These are phyloP conservation scores for Pogonognathellus flavescens DNA, from an alignment of 1,140 invertebrate species.

Conservation along the genomic window DNA sequence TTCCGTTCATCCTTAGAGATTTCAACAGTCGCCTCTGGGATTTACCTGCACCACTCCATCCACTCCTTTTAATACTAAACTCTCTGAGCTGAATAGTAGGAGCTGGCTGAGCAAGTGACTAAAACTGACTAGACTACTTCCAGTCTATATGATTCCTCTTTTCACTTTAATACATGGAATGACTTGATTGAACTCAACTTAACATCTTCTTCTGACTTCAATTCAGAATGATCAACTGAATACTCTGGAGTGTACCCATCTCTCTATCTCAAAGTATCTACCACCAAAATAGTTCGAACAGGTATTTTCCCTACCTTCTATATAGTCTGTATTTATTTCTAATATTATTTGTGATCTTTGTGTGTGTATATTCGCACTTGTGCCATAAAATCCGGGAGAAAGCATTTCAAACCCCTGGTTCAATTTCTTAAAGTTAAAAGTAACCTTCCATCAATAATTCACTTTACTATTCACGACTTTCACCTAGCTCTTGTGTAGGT, in stretches of 20 bases:
- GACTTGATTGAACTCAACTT: slow-evolving; percentile 47
- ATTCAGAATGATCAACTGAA: slow-evolving; percentile 44
- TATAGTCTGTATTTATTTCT: too few species aligned
- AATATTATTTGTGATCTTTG: too few species aligned
- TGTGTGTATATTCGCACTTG: too few species aligned
- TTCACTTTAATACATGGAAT: slow-evolving; percentile 43
- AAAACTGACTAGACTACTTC: slow-evolving; percentile 33
- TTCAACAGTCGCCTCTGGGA: slow-evolving; percentile 57
- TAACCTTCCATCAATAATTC: too few species aligned
- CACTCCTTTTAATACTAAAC: slow-evolving; percentile 48
- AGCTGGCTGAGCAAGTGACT: slow-evolving; percentile 37
- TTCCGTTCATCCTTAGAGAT: slow-evolving; percentile 53
- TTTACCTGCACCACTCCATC: slow-evolving; percentile 48
- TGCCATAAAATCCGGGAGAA: neutral
- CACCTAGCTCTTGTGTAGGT: too few species aligned
- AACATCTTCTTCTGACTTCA: slow-evolving; percentile 47
- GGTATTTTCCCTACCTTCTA: neutral
- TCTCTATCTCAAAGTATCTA: neutral
- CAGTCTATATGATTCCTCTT: slow-evolving; percentile 10
- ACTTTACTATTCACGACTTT: too few species aligned
- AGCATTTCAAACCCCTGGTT: neutral
- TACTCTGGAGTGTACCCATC: slow-evolving; percentile 29
- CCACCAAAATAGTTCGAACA: neutral
- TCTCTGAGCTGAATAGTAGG: slow-evolving; percentile 36
- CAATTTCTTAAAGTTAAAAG: neutral